These are phyloP conservation scores for Azemiops feae DNA, from an alignment of 2,113 vertebrate species.

Conservation along the genomic window DNA sequence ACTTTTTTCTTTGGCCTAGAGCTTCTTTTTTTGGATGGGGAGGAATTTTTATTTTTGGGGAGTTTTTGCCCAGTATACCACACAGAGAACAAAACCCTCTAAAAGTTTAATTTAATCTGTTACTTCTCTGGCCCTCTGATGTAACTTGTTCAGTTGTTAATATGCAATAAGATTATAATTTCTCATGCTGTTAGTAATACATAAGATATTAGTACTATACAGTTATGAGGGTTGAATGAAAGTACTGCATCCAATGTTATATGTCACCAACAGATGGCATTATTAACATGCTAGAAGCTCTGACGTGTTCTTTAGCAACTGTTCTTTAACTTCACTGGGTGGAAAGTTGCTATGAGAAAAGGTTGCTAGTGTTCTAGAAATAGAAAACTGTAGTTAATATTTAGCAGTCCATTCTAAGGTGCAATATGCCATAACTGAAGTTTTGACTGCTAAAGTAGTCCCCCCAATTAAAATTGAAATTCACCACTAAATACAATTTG, in stretches of 20 bases:
- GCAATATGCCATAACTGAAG: neutral
- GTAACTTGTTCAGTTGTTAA: neutral
- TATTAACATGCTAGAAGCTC: neutral
- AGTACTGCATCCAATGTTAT: neutral
- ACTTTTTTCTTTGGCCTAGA: neutral
- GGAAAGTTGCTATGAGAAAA: neutral
- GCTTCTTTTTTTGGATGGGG: neutral
- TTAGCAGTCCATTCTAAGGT: neutral
- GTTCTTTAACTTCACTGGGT: neutral
- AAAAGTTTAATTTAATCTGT: neutral
- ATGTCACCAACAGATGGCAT: neutral
- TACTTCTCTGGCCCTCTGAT: neutral
- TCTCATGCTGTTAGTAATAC: neutral
- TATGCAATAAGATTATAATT: neutral
- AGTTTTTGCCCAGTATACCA: neutral
- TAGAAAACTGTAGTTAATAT: neutral
- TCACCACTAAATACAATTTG: neutral
- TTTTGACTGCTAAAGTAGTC: neutral
- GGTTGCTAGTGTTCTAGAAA: neutral
- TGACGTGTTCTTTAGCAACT: neutral
- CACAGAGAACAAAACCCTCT: neutral
- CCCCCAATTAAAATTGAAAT: neutral
- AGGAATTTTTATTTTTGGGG: too few species aligned
- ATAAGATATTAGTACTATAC: neutral
- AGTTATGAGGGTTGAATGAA: neutral